phyloP scores from a whole-genome alignment of 2,797 vertebrate species.

The Numenius phaeopus region DNA sequence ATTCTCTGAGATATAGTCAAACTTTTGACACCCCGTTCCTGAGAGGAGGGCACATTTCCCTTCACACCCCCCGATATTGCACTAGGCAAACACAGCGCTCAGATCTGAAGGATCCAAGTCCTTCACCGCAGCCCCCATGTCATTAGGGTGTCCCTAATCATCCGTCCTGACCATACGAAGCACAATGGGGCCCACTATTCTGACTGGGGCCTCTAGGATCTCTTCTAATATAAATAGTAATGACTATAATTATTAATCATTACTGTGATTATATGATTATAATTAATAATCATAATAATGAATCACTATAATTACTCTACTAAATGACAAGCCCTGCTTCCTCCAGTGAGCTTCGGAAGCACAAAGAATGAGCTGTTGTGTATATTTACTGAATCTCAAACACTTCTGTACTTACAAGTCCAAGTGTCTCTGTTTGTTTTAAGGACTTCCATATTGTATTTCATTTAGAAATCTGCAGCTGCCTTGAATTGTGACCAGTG shows the following conservation, averaged over 20 bases:
- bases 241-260: constrained; percentile 72
- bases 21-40: fast-evolving
- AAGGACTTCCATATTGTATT: constrained; percentile 17
- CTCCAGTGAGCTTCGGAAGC: constrained; percentile 1
- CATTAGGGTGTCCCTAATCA: background rate
- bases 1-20: fast-evolving
- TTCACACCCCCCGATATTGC: fast-evolving
- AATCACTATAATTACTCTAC: constrained; percentile 64
- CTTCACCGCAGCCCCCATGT: background rate
- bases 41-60: background rate
- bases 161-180: background rate
- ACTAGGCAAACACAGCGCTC: fast-evolving
- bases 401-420: background rate
- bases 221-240: constrained; percentile 60
- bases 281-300: constrained; percentile 71
- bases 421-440: background rate
- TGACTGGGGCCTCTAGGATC: constrained; percentile 22
- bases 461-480: constrained; percentile 35
- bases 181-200: background rate
- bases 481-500: constrained; percentile 18
- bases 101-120: background rate
- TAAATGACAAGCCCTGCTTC: constrained; percentile 59
- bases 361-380: constrained; percentile 30
- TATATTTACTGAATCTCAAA: constrained; percentile 23
- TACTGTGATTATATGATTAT: constrained; percentile 64